Conservation (phyloP, 2,113 vertebrate species). For the Corythoichthys intestinalis region DNA sequence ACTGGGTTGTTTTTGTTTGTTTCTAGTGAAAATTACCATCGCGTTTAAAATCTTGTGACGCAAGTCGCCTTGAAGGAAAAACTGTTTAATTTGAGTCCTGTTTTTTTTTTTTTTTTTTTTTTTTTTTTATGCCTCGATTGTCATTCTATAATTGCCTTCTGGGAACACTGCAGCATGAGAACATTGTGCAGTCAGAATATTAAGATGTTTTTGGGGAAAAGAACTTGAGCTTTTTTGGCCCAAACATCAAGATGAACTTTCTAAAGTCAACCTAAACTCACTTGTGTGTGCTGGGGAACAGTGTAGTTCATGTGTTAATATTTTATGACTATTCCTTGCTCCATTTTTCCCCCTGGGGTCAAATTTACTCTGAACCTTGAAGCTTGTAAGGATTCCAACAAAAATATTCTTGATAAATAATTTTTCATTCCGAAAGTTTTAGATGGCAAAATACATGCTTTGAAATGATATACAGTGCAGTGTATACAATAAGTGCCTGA, state of each 20-base stretch:
- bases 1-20: conserved; percentile 10
- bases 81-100: background rate
- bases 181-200: background rate
- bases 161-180: background rate
- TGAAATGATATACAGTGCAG: too few species aligned
- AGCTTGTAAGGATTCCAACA: too few species aligned
- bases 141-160: background rate
- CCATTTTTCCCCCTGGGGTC: too few species aligned
- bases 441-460: too few species aligned
- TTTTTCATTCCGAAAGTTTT: too few species aligned
- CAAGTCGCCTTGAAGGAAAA: background rate
- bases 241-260: background rate
- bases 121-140: background rate
- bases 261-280: background rate
- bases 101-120: too few species aligned
- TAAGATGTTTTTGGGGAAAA: background rate
- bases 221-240: background rate
- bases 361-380: too few species aligned
- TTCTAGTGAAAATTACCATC: conserved; percentile 29
- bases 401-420: too few species aligned
- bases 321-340: too few species aligned
- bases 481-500: too few species aligned
- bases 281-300: background rate
- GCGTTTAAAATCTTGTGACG: background rate
- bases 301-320: background rate